A percentile compares a stretch with the other conserved stretches of the same genome.
These are phyloP conservation scores for Dermochelys coriacea DNA, from an alignment of 2,797 vertebrate species.

Conservation along the genomic window DNA sequence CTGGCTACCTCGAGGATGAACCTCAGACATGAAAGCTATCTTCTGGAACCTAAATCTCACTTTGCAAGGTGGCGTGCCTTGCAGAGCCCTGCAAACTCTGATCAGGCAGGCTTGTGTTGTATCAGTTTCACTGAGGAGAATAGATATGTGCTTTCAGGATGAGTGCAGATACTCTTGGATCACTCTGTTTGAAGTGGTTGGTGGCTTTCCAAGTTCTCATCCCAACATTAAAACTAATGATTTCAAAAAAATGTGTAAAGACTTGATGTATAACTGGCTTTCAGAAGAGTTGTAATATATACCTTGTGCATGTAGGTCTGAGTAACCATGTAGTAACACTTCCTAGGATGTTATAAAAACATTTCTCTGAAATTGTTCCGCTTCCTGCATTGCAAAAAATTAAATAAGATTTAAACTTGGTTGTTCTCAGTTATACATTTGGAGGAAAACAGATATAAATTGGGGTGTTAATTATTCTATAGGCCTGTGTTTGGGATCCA, in stretches of 20 bases:
- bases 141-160: background rate
- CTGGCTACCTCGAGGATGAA: background rate
- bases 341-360: conserved; percentile 7
- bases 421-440: background rate
- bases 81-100: background rate
- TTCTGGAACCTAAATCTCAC: background rate
- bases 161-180: background rate
- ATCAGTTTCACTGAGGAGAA: background rate
- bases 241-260: conserved; percentile 14
- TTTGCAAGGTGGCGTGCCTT: background rate
- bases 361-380: conserved; percentile 11
- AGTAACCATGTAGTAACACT: background rate
- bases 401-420: background rate
- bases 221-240: background rate
- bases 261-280: background rate
- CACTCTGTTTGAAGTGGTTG: background rate
- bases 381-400: conserved; percentile 16
- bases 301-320: background rate
- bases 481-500: background rate
- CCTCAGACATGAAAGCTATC: background rate
- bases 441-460: background rate
- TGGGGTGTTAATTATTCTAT: background rate
- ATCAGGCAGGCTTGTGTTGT: background rate
- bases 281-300: background rate
- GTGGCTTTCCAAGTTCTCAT: background rate